Base-by-base conservation (phyloP, 2,888 invertebrate genomes). In the Stomorhina lunata region DNA sequence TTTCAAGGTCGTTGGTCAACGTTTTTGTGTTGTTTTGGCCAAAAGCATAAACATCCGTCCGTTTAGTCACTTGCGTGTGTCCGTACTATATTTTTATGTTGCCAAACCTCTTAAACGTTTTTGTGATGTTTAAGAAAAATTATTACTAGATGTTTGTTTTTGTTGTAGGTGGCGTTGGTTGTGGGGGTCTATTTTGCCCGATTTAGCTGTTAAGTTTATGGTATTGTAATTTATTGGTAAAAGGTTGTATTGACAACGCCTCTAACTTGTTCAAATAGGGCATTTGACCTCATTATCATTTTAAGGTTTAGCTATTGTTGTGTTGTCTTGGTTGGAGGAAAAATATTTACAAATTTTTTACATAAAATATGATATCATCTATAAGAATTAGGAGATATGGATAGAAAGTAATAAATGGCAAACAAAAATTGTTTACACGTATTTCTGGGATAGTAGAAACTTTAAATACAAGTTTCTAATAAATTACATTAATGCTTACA, bases 1-100 rank as follows among this genome's bases (percentile, higher is more conserved):
- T 20, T 68, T 77, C 76, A 77, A 68, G 76, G 76, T 77, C 76
- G 68, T 40, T 61, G 68, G 40, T 50, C 22, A 75, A 57, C 22
- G n/a, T n/a, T n/a, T 50, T 50, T 22, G n/a, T 27, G 20, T 29
- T 29, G n/a, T 32, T 29, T 55, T 15, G 15, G 25, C 17, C 29
- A 55, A n/a, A n/a, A n/a, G n/a, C n/a, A n/a, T n/a, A n/a, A n/a
- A n/a, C n/a, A n/a, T n/a, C n/a, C 20, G 1, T 9, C 48, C 3
- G n/a, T 53, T 50, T 40, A 7, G 17, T 4, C 25, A 7, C 22
- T 15, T 50, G 61, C 34, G 34, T 32, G 4, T 6, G 15, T 3
- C 25, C 17, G 27, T 34, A 5, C 12, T 6, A n/a, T n/a, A n/a
- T 40, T 63, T 50, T 12, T 25, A 32, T 43, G 63, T 43, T 61